These are phyloP conservation scores for Spinibarbus caldwelli DNA, from an alignment of 2,797 vertebrate genomes.

Conservation along the genomic window DNA sequence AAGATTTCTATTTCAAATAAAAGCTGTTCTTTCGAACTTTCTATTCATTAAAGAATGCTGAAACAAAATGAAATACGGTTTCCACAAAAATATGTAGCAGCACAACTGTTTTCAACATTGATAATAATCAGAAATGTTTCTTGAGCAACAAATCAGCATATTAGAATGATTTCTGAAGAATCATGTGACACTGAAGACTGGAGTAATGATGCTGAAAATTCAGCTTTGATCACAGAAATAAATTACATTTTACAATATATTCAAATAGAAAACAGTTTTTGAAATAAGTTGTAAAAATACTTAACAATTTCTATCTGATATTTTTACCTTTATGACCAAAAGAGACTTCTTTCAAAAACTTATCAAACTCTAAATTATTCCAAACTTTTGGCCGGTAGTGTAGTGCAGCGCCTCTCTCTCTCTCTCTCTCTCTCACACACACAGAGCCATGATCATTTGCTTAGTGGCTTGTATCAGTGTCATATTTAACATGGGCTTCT, in stretches of 20 bases:
- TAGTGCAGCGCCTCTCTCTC: neutral
- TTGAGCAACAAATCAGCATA: neutral
- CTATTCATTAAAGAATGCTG: neutral
- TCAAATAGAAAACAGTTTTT: neutral
- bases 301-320: neutral
- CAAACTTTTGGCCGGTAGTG: neutral
- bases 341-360: neutral
- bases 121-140: neutral
- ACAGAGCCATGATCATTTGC: neutral
- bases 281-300: neutral
- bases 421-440: neutral
- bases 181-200: neutral
- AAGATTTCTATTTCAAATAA: neutral
- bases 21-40: neutral
- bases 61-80: neutral
- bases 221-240: neutral
- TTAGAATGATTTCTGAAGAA: neutral
- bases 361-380: neutral
- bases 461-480: constrained; percentile 9
- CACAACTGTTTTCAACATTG: neutral
- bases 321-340: neutral
- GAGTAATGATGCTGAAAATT: neutral
- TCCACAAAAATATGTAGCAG: neutral
- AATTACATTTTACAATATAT: neutral
- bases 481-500: constrained; percentile 20